Base-by-base conservation (phyloP, 2,797 vertebrate genomes). In the Gymnoscopelus microlampas region DNA sequence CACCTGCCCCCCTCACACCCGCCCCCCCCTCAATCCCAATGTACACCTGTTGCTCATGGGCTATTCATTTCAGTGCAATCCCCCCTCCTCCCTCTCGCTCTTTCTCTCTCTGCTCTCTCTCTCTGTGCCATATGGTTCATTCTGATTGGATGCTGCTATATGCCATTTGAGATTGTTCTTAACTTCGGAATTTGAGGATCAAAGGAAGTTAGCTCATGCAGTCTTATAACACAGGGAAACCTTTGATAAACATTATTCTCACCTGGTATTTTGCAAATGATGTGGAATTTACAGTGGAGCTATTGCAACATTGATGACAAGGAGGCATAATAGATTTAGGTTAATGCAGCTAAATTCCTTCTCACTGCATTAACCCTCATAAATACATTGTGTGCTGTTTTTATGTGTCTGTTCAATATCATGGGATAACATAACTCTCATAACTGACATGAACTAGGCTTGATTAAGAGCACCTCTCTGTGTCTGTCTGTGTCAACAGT, bases 401-500 rank as follows among this genome's bases (percentile, higher is more conserved):
- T 54, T 0, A 55, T 68, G 5, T 66, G 63, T 50, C 15, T 54
- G 39, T 4, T 59, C 60, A 70, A 48, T 60, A 57, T 23, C 39
- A 44, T 44, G 1, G 39, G 39, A 44, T 44, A 44, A 44, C 39
- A 44, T 44, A 44, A 44, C 39, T 44, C 39, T 44, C 39, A 10
- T 44, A 10, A 44, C 8, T 2, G 39, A 44, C 9, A 44, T 3
- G 39, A 44, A 44, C 39, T 44, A 29, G 26, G 26, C 26, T 29
- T 3, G 26, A 48, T 8, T 48, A 48, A 48, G 7, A 12, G 12
- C 12, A 12, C 39, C 59, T 53, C 15, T 6, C 44, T 5, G 23
- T 58, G n/a, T 23, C 57, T 15, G 10, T 19, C 58, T 51, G 4
- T 51, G 50, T 67, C 60, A 73, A 68, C 80, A 95, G 94, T 95